Evolutionary conservation across 2,113 vertebrate species (phyloP).

Genomic region (Manacus vitellinus): DNA sequence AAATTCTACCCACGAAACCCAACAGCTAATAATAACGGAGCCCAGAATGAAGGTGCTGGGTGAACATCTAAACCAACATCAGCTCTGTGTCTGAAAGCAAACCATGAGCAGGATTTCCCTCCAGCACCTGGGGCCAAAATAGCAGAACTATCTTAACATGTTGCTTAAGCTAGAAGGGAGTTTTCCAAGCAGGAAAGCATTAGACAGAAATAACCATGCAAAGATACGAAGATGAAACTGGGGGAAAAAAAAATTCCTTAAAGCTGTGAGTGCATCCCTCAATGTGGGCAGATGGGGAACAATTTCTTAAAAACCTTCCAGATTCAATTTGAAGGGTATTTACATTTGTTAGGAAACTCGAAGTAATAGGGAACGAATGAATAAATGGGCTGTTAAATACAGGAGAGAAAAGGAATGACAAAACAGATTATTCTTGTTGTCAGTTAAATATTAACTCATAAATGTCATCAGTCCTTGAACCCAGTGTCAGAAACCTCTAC

Average conservation of each 20-base stretch:
- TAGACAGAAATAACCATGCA: background rate
- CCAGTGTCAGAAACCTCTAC: background rate
- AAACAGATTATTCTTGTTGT: background rate
- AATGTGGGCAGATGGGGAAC: background rate
- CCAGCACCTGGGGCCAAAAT: background rate
- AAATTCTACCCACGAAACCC: background rate
- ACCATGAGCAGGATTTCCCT: background rate
- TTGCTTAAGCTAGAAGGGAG: background rate
- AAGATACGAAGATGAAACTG: background rate
- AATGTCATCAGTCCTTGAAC: background rate
- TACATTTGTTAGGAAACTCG: background rate
- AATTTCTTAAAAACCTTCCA: background rate
- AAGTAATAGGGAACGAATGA: background rate
- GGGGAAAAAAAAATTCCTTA: background rate
- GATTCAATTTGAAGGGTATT: background rate
- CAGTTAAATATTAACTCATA: background rate
- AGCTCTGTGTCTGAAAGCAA: background rate
- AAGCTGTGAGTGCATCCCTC: background rate
- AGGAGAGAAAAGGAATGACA: background rate
- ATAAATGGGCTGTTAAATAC: background rate
- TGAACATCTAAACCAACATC: background rate
- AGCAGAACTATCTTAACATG: background rate
- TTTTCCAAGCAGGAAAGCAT: background rate
- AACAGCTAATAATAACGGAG: background rate
- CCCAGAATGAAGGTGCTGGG: background rate